Conservation (phyloP, 2,113 vertebrate genomes). For the Ictalurus furcatus region DNA sequence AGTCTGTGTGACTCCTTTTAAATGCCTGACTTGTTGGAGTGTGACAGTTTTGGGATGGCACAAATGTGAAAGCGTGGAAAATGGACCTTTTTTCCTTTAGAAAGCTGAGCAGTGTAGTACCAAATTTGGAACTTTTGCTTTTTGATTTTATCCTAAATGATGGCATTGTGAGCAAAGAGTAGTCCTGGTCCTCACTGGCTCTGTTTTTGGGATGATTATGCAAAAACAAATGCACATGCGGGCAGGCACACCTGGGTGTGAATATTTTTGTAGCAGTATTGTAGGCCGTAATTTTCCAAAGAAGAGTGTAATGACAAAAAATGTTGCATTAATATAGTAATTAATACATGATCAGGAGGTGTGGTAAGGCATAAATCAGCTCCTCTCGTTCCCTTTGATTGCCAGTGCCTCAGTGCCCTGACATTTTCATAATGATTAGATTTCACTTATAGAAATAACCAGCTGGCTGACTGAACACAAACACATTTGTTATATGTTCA, state of each 20-base stretch:
- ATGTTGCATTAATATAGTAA: neutral
- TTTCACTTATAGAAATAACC: neutral
- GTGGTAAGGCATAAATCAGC: neutral
- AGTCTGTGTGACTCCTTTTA: neutral
- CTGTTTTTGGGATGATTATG: neutral
- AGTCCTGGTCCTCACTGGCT: neutral
- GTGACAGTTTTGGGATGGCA: neutral
- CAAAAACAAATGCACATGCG: neutral
- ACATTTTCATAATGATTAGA: constrained; percentile 9
- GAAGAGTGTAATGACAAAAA: neutral
- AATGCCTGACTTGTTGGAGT: constrained; percentile 14
- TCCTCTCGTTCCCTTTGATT: neutral
- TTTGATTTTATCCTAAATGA: neutral
- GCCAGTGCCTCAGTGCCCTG: neutral
- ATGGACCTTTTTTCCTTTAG: neutral
- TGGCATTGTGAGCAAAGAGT: neutral
- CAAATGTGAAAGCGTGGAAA: neutral
- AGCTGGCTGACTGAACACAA: neutral
- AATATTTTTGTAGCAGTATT: neutral
- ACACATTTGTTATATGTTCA: neutral
- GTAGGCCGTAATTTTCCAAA: neutral
- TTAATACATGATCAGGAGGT: neutral
- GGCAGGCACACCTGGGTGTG: neutral
- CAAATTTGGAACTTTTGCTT: neutral
- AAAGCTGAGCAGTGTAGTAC: neutral